These are phyloP conservation scores for Ylistrum balloti DNA, from an alignment of 1,140 invertebrate genomes.

Conservation along the genomic window DNA sequence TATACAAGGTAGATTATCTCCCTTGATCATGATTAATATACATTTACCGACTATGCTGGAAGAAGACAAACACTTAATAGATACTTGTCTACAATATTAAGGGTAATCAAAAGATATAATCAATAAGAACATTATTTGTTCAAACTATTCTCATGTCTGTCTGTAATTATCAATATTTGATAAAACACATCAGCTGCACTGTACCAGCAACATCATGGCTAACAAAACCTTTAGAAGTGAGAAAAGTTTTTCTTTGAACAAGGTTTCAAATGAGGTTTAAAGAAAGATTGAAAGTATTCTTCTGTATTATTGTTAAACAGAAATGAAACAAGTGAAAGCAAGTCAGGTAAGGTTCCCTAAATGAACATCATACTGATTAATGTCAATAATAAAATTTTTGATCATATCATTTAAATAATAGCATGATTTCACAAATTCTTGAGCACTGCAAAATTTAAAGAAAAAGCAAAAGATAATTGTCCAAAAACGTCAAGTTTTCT, in stretches of 20 bases:
- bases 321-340: neutral
- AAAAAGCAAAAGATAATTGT: conserved; percentile 40
- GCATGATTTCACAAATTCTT: neutral
- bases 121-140: neutral
- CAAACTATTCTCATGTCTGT: no score
- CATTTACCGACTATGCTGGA: neutral
- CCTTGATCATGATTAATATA: neutral
- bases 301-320: neutral
- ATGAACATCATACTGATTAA: neutral
- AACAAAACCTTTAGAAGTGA: no score
- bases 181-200: neutral
- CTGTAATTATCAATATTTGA: neutral
- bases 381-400: neutral
- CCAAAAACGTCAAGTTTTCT: conserved; percentile 27
- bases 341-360: neutral
- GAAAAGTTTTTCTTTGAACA: neutral
- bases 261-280: neutral
- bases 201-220: neutral
- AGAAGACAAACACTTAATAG: neutral
- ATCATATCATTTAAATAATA: neutral
- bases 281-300: no score
- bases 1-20: neutral
- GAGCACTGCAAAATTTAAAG: conserved; percentile 34
- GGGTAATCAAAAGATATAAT: neutral
- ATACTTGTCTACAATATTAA: neutral